phyloP scores from a whole-genome alignment of 1,140 invertebrate species.

The Ceratina australensis region DNA sequence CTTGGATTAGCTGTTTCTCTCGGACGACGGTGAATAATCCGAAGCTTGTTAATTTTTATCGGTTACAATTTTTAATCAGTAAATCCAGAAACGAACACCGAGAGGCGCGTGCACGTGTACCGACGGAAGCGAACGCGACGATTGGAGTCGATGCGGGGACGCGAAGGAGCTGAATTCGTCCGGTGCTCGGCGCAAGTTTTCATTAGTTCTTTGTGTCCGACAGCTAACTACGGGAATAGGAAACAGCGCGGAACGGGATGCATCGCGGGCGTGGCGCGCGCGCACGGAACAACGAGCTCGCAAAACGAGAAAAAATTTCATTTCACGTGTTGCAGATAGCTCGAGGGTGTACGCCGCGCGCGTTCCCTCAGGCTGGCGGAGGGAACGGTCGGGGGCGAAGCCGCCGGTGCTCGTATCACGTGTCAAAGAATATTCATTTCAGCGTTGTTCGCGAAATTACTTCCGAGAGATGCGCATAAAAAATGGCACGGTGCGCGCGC shows the following conservation, averaged over 20 bases:
- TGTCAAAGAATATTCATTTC: slow-evolving; percentile 46
- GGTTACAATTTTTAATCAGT: too few relatives aligned
- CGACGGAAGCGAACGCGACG: background rate
- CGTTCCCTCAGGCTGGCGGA: too few relatives aligned
- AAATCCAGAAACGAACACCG: too few relatives aligned
- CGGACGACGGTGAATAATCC: background rate
- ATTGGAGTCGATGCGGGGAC: background rate
- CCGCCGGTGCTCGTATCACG: background rate
- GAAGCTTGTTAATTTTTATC: background rate
- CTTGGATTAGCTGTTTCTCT: background rate
- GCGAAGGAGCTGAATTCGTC: background rate
- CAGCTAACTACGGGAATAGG: background rate
- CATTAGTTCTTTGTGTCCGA: background rate
- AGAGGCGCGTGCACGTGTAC: too few relatives aligned
- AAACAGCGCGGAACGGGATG: background rate
- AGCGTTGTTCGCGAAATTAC: slow-evolving; percentile 22
- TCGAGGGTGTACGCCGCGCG: too few relatives aligned
- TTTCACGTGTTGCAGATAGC: slow-evolving; percentile 10
- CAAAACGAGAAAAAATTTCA: slow-evolving; percentile 23
- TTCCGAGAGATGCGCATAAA: slow-evolving; percentile 36
- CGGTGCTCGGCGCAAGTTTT: background rate
- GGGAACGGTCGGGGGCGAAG: background rate
- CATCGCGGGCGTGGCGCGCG: background rate
- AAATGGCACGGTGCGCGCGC: slow-evolving; percentile 37
- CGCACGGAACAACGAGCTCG: background rate